Evolutionary conservation across 2,113 vertebrate species (phyloP).

Genomic region (Campylomormyrus numenius): DNA sequence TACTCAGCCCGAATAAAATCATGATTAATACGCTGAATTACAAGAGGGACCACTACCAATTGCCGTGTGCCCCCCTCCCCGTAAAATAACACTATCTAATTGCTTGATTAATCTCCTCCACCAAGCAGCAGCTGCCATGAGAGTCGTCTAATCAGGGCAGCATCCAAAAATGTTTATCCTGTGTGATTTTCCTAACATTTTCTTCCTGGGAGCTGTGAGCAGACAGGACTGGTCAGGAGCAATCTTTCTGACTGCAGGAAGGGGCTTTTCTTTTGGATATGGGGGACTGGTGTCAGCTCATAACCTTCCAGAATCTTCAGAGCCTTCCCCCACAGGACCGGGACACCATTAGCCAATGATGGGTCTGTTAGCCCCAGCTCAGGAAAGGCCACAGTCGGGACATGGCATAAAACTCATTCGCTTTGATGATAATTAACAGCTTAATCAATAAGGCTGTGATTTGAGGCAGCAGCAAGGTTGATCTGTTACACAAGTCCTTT

Average conservation of each 20-base stretch:
- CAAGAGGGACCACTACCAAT: slow-evolving; percentile 25
- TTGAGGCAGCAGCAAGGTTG: background rate
- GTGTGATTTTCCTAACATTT: background rate
- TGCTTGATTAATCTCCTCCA: slow-evolving; percentile 50
- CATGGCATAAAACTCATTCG: background rate
- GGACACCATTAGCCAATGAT: background rate
- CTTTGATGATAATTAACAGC: background rate
- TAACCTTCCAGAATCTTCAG: background rate
- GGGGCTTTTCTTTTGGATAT: background rate
- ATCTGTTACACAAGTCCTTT: background rate
- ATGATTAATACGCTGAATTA: slow-evolving; percentile 50
- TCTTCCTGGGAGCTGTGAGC: background rate
- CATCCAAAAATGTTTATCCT: background rate
- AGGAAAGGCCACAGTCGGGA: background rate
- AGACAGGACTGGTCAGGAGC: background rate
- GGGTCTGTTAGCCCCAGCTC: background rate
- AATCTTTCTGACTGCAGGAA: background rate
- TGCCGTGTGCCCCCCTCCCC: slow-evolving; percentile 32
- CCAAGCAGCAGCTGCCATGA: slow-evolving; percentile 51
- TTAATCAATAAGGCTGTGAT: background rate
- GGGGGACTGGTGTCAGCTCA: background rate
- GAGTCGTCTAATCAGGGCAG: slow-evolving; percentile 26
- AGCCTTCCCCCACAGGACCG: background rate
- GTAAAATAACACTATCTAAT: slow-evolving; percentile 50
- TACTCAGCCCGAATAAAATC: slow-evolving; percentile 42